Percentiles rank a stretch among this genome's conserved stretches.
These are phyloP conservation scores for Drosophila obscura DNA, from an alignment of 1,140 invertebrate species.

Conservation along the genomic window DNA sequence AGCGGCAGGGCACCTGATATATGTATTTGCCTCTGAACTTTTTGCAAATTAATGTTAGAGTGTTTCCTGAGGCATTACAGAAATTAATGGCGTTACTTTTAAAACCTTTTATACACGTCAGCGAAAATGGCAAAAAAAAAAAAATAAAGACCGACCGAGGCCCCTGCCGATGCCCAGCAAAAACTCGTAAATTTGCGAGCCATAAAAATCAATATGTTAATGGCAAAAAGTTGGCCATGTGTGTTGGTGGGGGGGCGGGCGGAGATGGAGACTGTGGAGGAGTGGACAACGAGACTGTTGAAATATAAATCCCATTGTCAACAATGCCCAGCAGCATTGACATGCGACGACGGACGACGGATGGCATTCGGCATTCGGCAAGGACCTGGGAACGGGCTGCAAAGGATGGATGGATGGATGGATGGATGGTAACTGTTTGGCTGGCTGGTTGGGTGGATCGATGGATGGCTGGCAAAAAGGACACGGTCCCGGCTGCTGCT, in stretches of 20 bases:
- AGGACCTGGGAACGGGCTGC: constrained; percentile 6
- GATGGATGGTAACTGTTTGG: background rate
- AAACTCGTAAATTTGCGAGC: constrained; percentile 75
- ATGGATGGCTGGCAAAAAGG: constrained; percentile 8
- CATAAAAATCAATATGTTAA: constrained; percentile 82
- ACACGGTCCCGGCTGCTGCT: constrained; percentile 5
- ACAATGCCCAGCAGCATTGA: constrained; percentile 80
- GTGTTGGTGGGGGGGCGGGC: background rate
- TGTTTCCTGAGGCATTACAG: constrained; percentile 60
- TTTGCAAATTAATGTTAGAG: constrained; percentile 43
- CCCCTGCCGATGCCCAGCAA: constrained; percentile 51
- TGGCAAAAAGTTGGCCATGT: constrained; percentile 64
- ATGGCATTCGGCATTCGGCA: constrained; percentile 32
- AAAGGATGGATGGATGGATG: constrained; percentile 29
- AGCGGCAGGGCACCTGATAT: constrained; percentile 21
- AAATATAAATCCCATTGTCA: constrained; percentile 81
- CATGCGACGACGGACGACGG: constrained; percentile 63
- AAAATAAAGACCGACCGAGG: background rate
- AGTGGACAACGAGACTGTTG: constrained; percentile 65
- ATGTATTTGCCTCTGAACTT: constrained; percentile 30
- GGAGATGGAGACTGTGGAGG: constrained; percentile 2
- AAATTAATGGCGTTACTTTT: constrained; percentile 80
- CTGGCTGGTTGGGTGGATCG: constrained; percentile 17
- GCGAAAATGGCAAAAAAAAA: background rate
- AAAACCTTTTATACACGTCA: constrained; percentile 73